Conservation (phyloP, 1,140 invertebrate genomes). For the Pogonus chalceus region DNA sequence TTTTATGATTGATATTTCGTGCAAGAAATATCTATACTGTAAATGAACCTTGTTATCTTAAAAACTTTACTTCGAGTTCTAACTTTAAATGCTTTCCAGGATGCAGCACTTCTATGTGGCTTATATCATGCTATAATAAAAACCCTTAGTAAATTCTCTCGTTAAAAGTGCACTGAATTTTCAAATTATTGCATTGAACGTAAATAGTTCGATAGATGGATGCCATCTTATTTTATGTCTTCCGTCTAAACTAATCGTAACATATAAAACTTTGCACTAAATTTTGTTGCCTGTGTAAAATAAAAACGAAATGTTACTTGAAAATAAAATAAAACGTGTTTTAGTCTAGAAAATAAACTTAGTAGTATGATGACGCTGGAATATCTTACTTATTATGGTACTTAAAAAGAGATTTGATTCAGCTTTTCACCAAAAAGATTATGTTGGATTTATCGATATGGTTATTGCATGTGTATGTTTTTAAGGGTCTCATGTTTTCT, state of each 20-base stretch:
- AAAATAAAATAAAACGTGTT: no score
- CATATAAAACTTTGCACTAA: no score
- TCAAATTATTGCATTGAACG: neutral
- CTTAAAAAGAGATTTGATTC: no score
- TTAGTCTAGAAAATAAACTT: no score
- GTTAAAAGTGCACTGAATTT: neutral
- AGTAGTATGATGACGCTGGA: no score
- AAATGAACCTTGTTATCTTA: neutral
- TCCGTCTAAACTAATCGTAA: no score
- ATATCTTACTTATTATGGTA: no score
- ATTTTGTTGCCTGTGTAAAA: no score
- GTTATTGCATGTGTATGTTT: neutral
- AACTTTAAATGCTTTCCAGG: slow-evolving; percentile 1
- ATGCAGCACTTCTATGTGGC: neutral
- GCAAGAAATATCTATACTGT: neutral
- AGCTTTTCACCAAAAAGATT: no score
- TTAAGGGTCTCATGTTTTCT: neutral
- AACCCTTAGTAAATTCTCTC: neutral
- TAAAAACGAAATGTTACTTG: no score
- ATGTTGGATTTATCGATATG: neutral
- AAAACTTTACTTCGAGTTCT: neutral
- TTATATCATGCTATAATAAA: neutral
- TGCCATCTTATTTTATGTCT: no score
- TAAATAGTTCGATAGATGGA: neutral
- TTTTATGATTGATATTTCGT: neutral